These are phyloP conservation scores for Ryuthela nishihirai DNA, from an alignment of 2,888 invertebrate genomes.

Conservation along the genomic window DNA sequence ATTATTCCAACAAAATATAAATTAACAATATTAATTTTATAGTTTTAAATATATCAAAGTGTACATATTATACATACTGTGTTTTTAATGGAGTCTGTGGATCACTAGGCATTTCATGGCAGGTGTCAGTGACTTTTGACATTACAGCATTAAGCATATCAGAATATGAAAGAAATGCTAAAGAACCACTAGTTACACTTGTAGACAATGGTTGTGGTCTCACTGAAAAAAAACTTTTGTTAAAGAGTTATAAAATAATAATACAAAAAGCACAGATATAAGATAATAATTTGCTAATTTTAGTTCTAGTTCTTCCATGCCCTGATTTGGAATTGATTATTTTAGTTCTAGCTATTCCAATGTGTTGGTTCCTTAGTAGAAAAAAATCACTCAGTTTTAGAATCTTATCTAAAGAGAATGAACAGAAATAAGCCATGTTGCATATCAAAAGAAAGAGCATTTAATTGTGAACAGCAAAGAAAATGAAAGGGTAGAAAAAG, in stretches of 20 bases:
- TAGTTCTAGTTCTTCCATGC: neutral
- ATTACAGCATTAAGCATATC: constrained; percentile 54
- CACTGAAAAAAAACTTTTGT: neutral
- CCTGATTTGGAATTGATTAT: too few relatives aligned
- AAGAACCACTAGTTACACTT: constrained; percentile 44
- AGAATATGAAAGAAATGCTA: constrained; percentile 55
- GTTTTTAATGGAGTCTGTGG: neutral
- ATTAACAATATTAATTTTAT: too few relatives aligned
- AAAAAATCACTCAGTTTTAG: too few relatives aligned
- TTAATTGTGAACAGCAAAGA: too few relatives aligned
- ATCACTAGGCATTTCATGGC: too few relatives aligned
- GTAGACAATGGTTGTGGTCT: constrained; percentile 50
- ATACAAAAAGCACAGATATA: neutral
- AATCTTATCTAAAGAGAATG: too few relatives aligned
- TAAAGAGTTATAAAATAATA: neutral
- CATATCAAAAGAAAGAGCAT: too few relatives aligned
- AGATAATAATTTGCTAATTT: neutral
- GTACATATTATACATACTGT: neutral
- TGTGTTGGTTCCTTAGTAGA: too few relatives aligned
- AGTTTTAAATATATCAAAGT: neutral
- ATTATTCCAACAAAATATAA: too few relatives aligned
- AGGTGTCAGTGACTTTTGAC: constrained; percentile 51
- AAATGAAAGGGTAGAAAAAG: too few relatives aligned
- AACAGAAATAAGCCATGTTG: too few relatives aligned
- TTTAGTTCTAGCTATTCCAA: too few relatives aligned